These are phyloP conservation scores for Clinocottus analis DNA, from an alignment of 2,113 vertebrate species.

Conservation along the genomic window DNA sequence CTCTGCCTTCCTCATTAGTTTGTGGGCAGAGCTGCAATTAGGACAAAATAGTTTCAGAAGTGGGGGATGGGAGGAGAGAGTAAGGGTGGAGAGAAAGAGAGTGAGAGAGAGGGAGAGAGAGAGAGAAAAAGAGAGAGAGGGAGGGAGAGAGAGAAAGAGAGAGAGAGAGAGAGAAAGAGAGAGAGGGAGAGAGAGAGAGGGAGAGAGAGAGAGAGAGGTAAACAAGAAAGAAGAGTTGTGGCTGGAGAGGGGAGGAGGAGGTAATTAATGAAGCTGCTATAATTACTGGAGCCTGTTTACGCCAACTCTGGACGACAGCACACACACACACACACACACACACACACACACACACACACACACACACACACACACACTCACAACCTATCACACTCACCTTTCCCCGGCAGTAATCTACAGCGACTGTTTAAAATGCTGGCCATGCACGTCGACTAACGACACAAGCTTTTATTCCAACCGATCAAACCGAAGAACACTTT, in stretches of 20 bases:
- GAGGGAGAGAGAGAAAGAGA: constrained; percentile 52
- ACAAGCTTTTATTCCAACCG: constrained; percentile 18
- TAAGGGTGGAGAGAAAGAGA: constrained; percentile 57
- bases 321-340: constrained; percentile 16
- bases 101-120: constrained; percentile 68
- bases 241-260: constrained; percentile 57
- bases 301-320: constrained; percentile 57
- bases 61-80: constrained; percentile 50
- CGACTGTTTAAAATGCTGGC: constrained; percentile 52
- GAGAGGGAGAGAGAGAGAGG: constrained; percentile 72
- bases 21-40: constrained; percentile 75
- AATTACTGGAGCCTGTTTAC: constrained; percentile 71
- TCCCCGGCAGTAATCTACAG: constrained; percentile 28
- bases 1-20: constrained; percentile 72
- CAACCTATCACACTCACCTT: constrained; percentile 35
- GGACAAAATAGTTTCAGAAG: constrained; percentile 58
- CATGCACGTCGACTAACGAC: constrained; percentile 40
- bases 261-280: constrained; percentile 78
- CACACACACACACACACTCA: constrained; percentile 22
- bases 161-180: constrained; percentile 70
- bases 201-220: constrained; percentile 80
- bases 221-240: constrained; percentile 73
- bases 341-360: constrained; percentile 28
- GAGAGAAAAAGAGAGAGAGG: constrained; percentile 69
- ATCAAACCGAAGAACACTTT: constrained; percentile 25